Conservation (phyloP, 1,140 invertebrate genomes). For the Leucophenga varia region DNA sequence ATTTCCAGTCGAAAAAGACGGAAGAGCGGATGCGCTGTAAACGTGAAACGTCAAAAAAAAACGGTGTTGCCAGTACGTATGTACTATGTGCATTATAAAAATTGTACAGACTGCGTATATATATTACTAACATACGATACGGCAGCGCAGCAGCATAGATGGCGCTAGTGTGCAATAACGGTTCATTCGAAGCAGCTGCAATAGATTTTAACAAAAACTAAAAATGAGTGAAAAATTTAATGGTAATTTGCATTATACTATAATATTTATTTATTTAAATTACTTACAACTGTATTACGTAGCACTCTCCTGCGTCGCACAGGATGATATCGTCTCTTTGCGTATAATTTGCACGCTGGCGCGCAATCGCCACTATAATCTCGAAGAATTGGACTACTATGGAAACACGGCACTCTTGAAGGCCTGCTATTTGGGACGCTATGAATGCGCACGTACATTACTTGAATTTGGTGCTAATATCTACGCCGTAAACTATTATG, state of each 20-base stretch:
- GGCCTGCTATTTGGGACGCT: conserved; percentile 39
- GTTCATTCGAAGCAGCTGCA: no score
- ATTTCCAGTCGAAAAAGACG: conserved; percentile 33
- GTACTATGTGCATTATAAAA: no score
- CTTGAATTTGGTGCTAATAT: conserved; percentile 34
- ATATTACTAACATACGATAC: not conserved
- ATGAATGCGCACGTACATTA: conserved; percentile 29
- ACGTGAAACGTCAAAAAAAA: conserved; percentile 22
- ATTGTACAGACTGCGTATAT: not conserved
- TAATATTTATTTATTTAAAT: not conserved
- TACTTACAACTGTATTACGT: not conserved
- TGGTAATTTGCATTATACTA: conserved; percentile 24
- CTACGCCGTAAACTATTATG: conserved; percentile 42
- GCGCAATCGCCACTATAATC: conserved; percentile 14
- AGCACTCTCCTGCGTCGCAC: conserved; percentile 34
- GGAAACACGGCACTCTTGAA: conserved; percentile 48
- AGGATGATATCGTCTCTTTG: conserved; percentile 30
- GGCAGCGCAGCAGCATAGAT: conserved; percentile 2
- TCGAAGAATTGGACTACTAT: conserved; percentile 40
- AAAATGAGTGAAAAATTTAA: conserved; percentile 24
- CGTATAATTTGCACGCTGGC: conserved; percentile 32
- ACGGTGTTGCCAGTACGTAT: conserved; percentile 8
- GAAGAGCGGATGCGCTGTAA: conserved; percentile 29
- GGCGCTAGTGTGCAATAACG: no score
- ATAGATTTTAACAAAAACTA: not conserved